Evolutionary conservation across 2,888 invertebrate species (phyloP), one percentile per base, ranked within the genome.

Genomic region (Drosophila buzzatii): DNA sequence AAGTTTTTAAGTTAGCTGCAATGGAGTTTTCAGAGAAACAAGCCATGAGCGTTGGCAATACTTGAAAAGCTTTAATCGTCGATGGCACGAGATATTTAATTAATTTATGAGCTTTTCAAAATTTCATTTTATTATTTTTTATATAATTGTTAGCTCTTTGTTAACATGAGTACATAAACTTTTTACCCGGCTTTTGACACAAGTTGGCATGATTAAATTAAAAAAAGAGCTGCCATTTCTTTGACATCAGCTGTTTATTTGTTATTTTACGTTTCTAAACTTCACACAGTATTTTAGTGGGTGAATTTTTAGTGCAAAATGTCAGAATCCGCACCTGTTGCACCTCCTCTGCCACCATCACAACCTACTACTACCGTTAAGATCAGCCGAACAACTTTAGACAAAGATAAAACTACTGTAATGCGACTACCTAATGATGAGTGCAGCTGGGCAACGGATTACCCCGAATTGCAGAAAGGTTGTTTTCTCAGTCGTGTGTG

Each of bases 401-500:
- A 18, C 42, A 33, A 47, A 16, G 20, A 56, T 27, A 27, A 16
- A 1, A 10, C 55, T n/a, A 2, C 27, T 9, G 18, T 8, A 4
- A 7, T 53, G 31, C 55, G 61, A 27, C 35, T 73, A 18, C 12
- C 60, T 3, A 61, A 33, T 18, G 44, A 92, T 63, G 92, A 94
- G 74, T 95, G 95, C 85, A 85, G 92, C 49, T 96, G 96, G 96
- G 95, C 95, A 0, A 75, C 92, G 45, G 91, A 93, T 3, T 92
- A 94, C 81, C 94, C 95, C 2, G 95, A 95, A 67, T 66, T 96
- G 6, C 93, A 94, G 80, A 94, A 94, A 89, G 94, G 95, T 0
- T 96, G 96, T 85, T 93, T 93, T 63, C 92, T 94, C 72, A 94
- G 94, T 78, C 93, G 94, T 61, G 93, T 95, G 23, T 95, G 94